Evolutionary conservation across 1,140 invertebrate species (phyloP).

Genomic region (Muscidifurax raptorellus): DNA sequence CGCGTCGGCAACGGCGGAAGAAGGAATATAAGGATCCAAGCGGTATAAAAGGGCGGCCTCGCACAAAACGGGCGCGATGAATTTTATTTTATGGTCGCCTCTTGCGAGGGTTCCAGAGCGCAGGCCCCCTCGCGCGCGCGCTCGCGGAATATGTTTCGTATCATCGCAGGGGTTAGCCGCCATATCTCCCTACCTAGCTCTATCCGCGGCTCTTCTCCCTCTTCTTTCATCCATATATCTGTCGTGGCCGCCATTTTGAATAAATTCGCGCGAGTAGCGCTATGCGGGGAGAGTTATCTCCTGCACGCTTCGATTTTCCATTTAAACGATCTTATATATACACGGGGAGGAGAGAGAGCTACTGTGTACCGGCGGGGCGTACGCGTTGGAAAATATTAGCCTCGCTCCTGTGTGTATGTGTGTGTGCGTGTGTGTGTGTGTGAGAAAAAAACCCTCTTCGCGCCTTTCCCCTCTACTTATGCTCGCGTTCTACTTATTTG

Average conservation of each 20-base stretch:
- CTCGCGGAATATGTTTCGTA: slow-evolving; percentile 76
- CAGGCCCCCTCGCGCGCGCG: slow-evolving; percentile 62
- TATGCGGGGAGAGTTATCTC: slow-evolving; percentile 73
- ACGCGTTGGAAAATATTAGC: slow-evolving; percentile 71
- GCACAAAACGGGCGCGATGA: slow-evolving; percentile 69
- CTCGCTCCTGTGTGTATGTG: slow-evolving; percentile 54
- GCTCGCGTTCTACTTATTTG: slow-evolving; percentile 31
- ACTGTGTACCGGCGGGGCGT: neutral
- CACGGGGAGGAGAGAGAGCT: slow-evolving; percentile 49
- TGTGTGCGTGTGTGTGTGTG: too few relatives aligned
- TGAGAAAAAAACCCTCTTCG: slow-evolving; percentile 41
- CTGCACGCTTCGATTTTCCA: slow-evolving; percentile 75
- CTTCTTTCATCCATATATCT: slow-evolving; percentile 43
- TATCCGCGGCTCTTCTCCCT: slow-evolving; percentile 56
- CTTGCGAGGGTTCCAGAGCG: slow-evolving; percentile 45
- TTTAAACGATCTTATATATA: slow-evolving; percentile 74
- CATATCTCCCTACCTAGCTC: slow-evolving; percentile 65
- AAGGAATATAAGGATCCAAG: neutral
- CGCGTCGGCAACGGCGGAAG: neutral
- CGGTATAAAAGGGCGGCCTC: slow-evolving; percentile 56
- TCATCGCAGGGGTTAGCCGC: slow-evolving; percentile 73
- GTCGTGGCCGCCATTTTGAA: slow-evolving; percentile 73
- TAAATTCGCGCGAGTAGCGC: slow-evolving; percentile 71
- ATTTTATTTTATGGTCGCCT: slow-evolving; percentile 74
- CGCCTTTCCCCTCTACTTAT: slow-evolving; percentile 40